Evolutionary conservation across 2,113 vertebrate genomes (phyloP).

Genomic region (Toxotes chatareus): DNA sequence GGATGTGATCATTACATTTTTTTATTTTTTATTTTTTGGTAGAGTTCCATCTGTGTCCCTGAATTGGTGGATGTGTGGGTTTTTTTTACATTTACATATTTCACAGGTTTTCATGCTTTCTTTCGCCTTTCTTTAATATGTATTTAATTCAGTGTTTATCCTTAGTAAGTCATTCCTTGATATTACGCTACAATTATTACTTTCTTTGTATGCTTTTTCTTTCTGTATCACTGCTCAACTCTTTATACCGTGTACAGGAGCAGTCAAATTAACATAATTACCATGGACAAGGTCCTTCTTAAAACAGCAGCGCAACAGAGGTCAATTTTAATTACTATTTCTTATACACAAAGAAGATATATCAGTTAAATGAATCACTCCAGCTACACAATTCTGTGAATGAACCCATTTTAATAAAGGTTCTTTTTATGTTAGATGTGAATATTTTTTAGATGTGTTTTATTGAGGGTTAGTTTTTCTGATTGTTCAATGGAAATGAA

Average conservation of each 20-base stretch:
- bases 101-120: background rate
- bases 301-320: background rate
- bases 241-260: background rate
- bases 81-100: background rate
- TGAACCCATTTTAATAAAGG: background rate
- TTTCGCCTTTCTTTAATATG: background rate
- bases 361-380: background rate
- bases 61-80: too few species aligned
- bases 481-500: background rate
- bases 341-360: background rate
- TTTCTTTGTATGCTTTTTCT: background rate
- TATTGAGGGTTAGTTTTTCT: background rate
- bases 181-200: background rate
- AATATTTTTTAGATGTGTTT: background rate
- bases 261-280: background rate
- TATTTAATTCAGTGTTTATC: background rate
- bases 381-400: background rate
- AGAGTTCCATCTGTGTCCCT: too few species aligned
- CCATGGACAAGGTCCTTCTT: background rate
- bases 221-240: background rate
- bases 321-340: background rate
- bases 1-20: slow-evolving; percentile 1
- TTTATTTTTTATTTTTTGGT: too few species aligned
- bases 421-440: background rate
- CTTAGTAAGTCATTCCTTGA: background rate